Conservation (phyloP, 2,888 invertebrate species). For the Gari tellinella region DNA sequence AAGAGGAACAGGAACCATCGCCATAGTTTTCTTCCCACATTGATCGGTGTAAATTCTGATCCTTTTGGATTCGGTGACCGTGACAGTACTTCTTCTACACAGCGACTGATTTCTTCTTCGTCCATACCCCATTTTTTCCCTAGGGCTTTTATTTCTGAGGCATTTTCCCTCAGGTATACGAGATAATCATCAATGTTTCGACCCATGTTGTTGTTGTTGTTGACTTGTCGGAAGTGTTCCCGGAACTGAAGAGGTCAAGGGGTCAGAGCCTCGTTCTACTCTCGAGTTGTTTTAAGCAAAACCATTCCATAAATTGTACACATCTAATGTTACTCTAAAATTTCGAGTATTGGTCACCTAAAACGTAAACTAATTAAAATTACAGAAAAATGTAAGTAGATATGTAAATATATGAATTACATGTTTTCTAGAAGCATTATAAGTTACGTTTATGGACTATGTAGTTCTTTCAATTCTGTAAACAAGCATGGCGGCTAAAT, state of each 20-base stretch:
- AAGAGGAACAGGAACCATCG: slow-evolving; percentile 49
- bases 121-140: slow-evolving; percentile 68
- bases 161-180: slow-evolving; percentile 62
- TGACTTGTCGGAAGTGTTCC: neutral
- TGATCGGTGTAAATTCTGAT: slow-evolving; percentile 40
- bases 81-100: slow-evolving; percentile 62
- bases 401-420: too few relatives aligned
- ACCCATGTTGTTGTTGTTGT: slow-evolving; percentile 31
- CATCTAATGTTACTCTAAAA: too few relatives aligned
- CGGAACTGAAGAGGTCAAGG: slow-evolving; percentile 18
- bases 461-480: slow-evolving; percentile 54
- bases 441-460: slow-evolving; percentile 45
- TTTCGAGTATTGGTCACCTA: too few relatives aligned
- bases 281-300: too few relatives aligned
- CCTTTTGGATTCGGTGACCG: slow-evolving; percentile 15
- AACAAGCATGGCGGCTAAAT: slow-evolving; percentile 78
- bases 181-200: slow-evolving; percentile 57
- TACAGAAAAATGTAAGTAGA: too few relatives aligned
- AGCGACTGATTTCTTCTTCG: slow-evolving; percentile 63
- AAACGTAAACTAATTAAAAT: too few relatives aligned
- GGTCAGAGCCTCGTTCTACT: slow-evolving; percentile 50
- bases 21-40: slow-evolving; percentile 55
- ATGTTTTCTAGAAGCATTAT: neutral
- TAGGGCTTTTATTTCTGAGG: slow-evolving; percentile 58
- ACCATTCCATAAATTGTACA: slow-evolving; percentile 31